Evolutionary conservation across 1,140 invertebrate species (phyloP).

Genomic region (Cyclina sinensis): DNA sequence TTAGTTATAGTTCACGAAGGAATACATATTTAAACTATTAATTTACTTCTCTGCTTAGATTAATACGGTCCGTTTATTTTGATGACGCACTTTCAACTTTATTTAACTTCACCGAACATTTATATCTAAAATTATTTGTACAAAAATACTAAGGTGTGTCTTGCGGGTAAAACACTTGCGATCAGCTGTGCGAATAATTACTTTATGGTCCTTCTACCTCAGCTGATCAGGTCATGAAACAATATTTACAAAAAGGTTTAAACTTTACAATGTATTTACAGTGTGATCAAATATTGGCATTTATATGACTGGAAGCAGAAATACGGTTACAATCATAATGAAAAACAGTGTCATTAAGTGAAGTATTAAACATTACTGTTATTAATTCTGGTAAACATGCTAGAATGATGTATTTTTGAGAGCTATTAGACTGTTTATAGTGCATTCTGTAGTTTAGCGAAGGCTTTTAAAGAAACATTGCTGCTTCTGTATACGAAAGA

Average conservation of each 20-base stretch:
- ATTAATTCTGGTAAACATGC: no score
- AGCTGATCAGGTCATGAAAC: not conserved
- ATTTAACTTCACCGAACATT: not conserved
- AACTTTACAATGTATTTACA: not conserved
- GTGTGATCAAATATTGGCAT: not conserved
- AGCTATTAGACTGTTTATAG: no score
- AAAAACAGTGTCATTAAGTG: no score
- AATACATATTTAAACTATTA: no score
- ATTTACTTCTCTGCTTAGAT: no score
- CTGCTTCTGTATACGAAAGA: no score
- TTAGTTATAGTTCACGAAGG: no score
- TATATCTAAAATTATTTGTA: no score
- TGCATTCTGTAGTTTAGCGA: no score
- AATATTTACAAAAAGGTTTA: conserved; percentile 7
- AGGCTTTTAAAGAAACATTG: no score
- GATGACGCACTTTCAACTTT: not conserved
- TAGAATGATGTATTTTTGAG: no score
- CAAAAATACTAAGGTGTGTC: not conserved
- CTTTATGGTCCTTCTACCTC: not conserved
- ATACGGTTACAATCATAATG: not conserved
- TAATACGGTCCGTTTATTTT: not conserved
- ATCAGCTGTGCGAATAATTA: not conserved
- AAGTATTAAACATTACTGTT: no score
- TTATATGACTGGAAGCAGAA: not conserved
- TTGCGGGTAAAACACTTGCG: not conserved